phyloP scores from a whole-genome alignment of 2,888 invertebrate genomes.

The Resseliella maxima region DNA sequence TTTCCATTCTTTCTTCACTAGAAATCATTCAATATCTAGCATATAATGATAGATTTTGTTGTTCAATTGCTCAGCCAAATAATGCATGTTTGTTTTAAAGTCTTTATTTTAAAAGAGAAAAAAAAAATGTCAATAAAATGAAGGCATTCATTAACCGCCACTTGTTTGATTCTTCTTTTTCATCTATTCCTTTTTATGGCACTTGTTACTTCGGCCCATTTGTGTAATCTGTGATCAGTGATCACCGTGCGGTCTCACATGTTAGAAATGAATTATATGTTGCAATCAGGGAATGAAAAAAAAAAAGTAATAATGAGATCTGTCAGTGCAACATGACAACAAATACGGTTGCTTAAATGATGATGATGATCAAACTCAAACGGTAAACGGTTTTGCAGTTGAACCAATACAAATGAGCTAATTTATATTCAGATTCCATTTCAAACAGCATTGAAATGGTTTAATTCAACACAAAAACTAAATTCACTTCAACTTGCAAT shows the following conservation, averaged over 20 bases:
- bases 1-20: background rate
- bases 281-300: background rate
- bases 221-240: background rate
- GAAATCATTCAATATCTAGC: background rate
- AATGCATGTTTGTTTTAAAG: background rate
- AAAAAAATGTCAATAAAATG: conserved; percentile 8
- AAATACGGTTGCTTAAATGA: background rate
- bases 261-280: conserved; percentile 15
- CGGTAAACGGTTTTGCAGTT: background rate
- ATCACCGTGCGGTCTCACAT: background rate
- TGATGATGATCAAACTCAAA: background rate
- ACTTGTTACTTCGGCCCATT: background rate
- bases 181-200: too few relatives aligned
- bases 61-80: background rate
- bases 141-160: background rate
- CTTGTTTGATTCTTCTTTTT: too few relatives aligned
- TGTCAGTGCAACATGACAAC: background rate
- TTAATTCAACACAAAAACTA: background rate
- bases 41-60: background rate
- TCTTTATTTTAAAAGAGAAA: background rate
- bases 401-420: background rate
- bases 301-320: background rate
- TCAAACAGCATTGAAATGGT: background rate
- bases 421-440: conserved; percentile 3
- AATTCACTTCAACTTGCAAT: background rate